Evolutionary conservation across 2,888 invertebrate genomes (phyloP).

Genomic region (Heteropelma amictum): DNA sequence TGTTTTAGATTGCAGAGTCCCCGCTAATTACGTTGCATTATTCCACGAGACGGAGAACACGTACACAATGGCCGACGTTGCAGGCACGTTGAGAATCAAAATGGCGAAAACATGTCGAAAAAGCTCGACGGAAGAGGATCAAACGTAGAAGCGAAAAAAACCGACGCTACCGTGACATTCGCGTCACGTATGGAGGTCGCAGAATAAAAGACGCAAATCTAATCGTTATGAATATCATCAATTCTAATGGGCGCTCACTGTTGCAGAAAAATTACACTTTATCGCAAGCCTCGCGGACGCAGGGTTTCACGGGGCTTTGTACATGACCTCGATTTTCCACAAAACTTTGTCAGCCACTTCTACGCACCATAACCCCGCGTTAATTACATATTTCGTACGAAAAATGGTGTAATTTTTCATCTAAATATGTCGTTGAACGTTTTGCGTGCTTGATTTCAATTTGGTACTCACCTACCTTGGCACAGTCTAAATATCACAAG

Average conservation of each 20-base stretch:
- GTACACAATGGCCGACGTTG: slow-evolving; percentile 75
- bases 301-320: slow-evolving; percentile 39
- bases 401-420: neutral
- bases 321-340: slow-evolving; percentile 66
- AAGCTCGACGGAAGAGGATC: slow-evolving; percentile 48
- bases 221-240: neutral
- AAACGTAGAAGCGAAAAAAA: slow-evolving; percentile 25
- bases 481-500: slow-evolving; percentile 77
- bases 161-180: slow-evolving; percentile 10
- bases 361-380: slow-evolving; percentile 20
- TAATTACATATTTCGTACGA: neutral
- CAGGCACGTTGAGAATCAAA: slow-evolving; percentile 70
- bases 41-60: slow-evolving; percentile 61
- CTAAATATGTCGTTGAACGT: neutral
- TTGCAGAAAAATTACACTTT: slow-evolving; percentile 34
- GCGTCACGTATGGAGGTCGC: neutral
- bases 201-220: slow-evolving; percentile 2
- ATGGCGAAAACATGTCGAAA: slow-evolving; percentile 72
- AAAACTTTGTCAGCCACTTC: slow-evolving; percentile 21
- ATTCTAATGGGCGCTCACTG: slow-evolving; percentile 2
- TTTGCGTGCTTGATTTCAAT: neutral
- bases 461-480: slow-evolving; percentile 74
- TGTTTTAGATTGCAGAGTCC: neutral
- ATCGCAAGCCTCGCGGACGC: slow-evolving; percentile 32
- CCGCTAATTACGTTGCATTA: slow-evolving; percentile 36